phyloP scores from a whole-genome alignment of 2,113 vertebrate genomes.

The Myanophis thanlyinensis region DNA sequence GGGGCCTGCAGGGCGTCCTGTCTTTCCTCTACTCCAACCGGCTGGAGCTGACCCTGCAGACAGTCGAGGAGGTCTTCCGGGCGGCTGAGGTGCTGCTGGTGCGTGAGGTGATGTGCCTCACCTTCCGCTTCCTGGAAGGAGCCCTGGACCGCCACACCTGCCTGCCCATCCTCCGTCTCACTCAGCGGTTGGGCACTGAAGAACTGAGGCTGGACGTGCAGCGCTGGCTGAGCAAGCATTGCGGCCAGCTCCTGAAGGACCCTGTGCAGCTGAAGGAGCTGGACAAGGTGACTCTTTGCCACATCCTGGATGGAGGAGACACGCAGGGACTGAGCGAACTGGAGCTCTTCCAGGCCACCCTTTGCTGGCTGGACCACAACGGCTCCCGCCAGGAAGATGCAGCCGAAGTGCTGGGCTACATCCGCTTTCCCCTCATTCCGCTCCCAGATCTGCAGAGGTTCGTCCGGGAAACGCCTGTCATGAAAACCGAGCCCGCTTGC shows the following conservation, averaged over 20 bases:
- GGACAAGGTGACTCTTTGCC: slow-evolving; percentile 43
- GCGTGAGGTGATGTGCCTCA: slow-evolving; percentile 57
- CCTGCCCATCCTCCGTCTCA: slow-evolving; percentile 46
- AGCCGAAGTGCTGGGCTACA: slow-evolving; percentile 1
- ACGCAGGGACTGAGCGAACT: slow-evolving; percentile 20
- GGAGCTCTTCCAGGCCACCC: slow-evolving; percentile 41
- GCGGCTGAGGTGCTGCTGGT: slow-evolving; percentile 59
- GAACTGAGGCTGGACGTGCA: slow-evolving; percentile 49
- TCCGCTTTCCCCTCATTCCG: slow-evolving; percentile 61
- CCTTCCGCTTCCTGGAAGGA: slow-evolving; percentile 53
- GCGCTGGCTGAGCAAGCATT: background rate
- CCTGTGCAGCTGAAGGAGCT: slow-evolving; percentile 30
- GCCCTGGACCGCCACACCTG: slow-evolving; percentile 49
- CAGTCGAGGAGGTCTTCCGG: slow-evolving; percentile 57
- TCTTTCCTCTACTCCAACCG: slow-evolving; percentile 64
- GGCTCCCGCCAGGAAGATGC: background rate
- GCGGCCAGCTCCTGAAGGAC: slow-evolving; percentile 41
- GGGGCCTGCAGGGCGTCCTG: slow-evolving; percentile 49
- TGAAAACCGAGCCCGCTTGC: slow-evolving; percentile 49
- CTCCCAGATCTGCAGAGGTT: slow-evolving; percentile 40
- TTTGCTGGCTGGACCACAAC: slow-evolving; percentile 48
- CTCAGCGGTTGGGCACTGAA: slow-evolving; percentile 10
- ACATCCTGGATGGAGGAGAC: slow-evolving; percentile 40
- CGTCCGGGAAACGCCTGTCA: slow-evolving; percentile 25
- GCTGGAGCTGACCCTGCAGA: slow-evolving; percentile 53